These are phyloP conservation scores for Caenorhabditis inopinata DNA, from an alignment of 1,140 invertebrate genomes.

Conservation along the genomic window DNA sequence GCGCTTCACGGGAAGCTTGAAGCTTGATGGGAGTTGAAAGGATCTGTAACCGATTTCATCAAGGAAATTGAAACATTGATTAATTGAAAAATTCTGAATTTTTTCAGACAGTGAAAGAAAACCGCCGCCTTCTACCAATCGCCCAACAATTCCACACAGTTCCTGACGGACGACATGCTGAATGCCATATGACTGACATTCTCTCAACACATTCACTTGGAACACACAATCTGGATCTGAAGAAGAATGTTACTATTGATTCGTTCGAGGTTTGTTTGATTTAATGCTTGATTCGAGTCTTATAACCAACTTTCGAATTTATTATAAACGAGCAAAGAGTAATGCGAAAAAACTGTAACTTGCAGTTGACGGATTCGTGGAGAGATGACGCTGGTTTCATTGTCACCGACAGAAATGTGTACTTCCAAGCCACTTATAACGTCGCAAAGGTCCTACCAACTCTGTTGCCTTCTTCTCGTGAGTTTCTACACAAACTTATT, in stretches of 20 bases:
- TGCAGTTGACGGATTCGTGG: slow-evolving; percentile 41
- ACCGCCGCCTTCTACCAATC: slow-evolving; percentile 55
- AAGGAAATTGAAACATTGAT: no score
- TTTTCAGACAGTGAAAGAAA: slow-evolving; percentile 35
- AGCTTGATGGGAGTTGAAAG: no score
- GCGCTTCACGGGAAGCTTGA: no score
- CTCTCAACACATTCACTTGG: slow-evolving; percentile 60
- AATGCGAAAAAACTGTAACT: no score
- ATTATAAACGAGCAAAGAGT: no score
- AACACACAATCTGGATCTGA: slow-evolving; percentile 59
- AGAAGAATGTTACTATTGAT: slow-evolving; percentile 65
- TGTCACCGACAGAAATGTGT: slow-evolving; percentile 57
- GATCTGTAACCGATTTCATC: no score
- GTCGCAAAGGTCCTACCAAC: slow-evolving; percentile 45
- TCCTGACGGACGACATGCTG: slow-evolving; percentile 52
- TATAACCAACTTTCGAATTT: no score
- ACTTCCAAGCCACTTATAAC: slow-evolving; percentile 52
- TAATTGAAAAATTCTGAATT: not conserved
- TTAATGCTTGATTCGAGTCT: no score
- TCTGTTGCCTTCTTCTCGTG: slow-evolving; percentile 47
- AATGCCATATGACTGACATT: slow-evolving; percentile 61
- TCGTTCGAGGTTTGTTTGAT: slow-evolving; percentile 56
- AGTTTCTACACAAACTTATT: no score
- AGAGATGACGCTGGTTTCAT: slow-evolving; percentile 62
- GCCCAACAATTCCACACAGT: slow-evolving; percentile 64